Base-by-base conservation (phyloP, 2,888 invertebrate species). In the Tachina grossa region DNA sequence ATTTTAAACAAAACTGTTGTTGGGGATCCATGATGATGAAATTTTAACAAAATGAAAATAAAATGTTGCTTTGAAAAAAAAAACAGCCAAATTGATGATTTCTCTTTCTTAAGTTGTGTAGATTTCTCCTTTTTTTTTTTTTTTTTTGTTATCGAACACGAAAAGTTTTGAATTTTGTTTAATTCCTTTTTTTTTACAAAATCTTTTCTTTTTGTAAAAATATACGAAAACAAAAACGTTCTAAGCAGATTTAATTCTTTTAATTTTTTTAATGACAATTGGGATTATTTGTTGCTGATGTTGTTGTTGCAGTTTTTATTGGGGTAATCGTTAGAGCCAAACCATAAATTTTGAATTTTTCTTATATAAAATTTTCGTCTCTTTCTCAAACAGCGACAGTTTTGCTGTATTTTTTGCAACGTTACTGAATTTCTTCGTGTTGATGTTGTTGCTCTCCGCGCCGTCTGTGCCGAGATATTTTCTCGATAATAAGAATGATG, bases 1-100 rank as follows among this genome's bases (percentile, higher is more conserved):
- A 97, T 95, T 97, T 97, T 91, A 97, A 95, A 95, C 97, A 97
- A 94, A 97, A 97, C 94, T 97, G 97, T 94, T 97, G 97, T 95
- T 97, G 97, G 93, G 97, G 96, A 95, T 97, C 97, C 97, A 97
- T 97, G 74, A 65, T 84, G 83, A 72, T 49, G 22, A 43, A 39
- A 39, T n/a, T 2, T 14, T 39, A 49, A 72, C 9, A 16, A 66
- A 39, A 22, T 31, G 3, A 14, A 57, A 59, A 13, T 22, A 22
- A n/a, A 75, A 69, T 63, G 6, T 51, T 69, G 49, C 16, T 57
- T 55, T 43, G 6, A 31, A 31, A 53, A 45, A 31, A 75, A 68
- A 76, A 63, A 49, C 65, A 65, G 82, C 71, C 71, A 75, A 82
- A 77, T 57, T 65, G 51, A 76, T 71, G 61, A 63, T 53, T 31